Evolutionary conservation across 2,113 vertebrate genomes (phyloP).

Genomic region (Gymnarchus niloticus): DNA sequence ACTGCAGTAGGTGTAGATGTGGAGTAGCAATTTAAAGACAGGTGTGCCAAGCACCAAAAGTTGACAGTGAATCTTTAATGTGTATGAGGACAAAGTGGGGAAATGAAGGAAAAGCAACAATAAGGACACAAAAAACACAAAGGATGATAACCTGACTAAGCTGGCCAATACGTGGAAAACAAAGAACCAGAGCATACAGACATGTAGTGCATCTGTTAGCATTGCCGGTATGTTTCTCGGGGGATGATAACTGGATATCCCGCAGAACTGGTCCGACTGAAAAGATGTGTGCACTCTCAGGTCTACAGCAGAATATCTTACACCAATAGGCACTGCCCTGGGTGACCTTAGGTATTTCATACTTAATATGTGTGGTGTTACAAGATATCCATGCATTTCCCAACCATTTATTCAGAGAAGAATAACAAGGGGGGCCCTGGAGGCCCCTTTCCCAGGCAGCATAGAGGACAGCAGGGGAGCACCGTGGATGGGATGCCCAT

Average conservation of each 20-base stretch:
- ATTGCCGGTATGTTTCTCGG: not conserved
- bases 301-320: not conserved
- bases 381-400: constrained; percentile 1
- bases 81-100: too few relatives aligned
- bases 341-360: not conserved
- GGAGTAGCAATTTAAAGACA: too few relatives aligned
- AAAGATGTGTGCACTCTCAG: not conserved
- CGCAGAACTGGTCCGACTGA: not conserved
- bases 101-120: too few relatives aligned
- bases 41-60: too few relatives aligned
- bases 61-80: too few relatives aligned
- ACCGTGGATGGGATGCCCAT: not conserved
- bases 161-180: too few relatives aligned
- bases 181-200: too few relatives aligned
- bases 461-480: not conserved
- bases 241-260: not conserved
- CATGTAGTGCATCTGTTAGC: too few relatives aligned
- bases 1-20: too few relatives aligned
- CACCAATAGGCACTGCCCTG: not conserved
- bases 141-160: too few relatives aligned
- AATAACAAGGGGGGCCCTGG: not conserved
- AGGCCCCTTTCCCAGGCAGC: not conserved
- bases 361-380: not conserved
- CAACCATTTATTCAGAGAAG: not conserved
- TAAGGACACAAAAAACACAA: too few relatives aligned